Percentiles rank a stretch among this genome's conserved stretches.
These are phyloP conservation scores for Adelges cooleyi DNA, from an alignment of 1,140 invertebrate species.

Conservation along the genomic window DNA sequence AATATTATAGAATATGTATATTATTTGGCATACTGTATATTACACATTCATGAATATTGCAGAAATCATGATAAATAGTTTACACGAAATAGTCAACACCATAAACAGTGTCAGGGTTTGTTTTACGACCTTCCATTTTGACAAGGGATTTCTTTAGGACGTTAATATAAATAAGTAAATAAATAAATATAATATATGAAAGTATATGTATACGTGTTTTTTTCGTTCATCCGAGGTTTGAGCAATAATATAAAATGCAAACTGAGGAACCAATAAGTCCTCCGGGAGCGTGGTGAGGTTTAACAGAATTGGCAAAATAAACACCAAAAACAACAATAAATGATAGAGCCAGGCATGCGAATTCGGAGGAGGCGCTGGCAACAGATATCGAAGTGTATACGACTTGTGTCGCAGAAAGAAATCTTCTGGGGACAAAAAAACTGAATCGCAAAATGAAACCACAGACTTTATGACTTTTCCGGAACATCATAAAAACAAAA, in stretches of 20 bases:
- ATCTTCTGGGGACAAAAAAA: neutral
- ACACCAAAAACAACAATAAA: conserved; percentile 25
- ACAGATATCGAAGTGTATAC: no score
- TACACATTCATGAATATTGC: no score
- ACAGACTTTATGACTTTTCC: neutral
- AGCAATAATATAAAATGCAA: conserved; percentile 13
- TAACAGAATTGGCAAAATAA: conserved; percentile 7
- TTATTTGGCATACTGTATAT: no score
- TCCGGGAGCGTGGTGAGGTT: neutral
- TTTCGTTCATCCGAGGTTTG: no score
- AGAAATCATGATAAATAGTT: no score
- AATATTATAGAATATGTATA: no score
- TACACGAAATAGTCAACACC: no score
- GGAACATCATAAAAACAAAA: conserved; percentile 17
- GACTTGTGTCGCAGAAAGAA: neutral
- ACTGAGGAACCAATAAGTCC: conserved; percentile 16
- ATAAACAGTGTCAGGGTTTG: no score
- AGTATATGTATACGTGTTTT: no score
- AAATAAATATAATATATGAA: no score
- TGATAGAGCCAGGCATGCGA: neutral
- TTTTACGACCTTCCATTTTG: neutral
- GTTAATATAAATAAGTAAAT: no score
- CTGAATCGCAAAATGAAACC: conserved; percentile 3
- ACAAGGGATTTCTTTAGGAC: neutral
- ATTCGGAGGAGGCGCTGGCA: no score